Evolutionary conservation across 2,113 vertebrate genomes (phyloP), one percentile per base, ranked within the genome.

Genomic region (Mandrillus leucophaeus): DNA sequence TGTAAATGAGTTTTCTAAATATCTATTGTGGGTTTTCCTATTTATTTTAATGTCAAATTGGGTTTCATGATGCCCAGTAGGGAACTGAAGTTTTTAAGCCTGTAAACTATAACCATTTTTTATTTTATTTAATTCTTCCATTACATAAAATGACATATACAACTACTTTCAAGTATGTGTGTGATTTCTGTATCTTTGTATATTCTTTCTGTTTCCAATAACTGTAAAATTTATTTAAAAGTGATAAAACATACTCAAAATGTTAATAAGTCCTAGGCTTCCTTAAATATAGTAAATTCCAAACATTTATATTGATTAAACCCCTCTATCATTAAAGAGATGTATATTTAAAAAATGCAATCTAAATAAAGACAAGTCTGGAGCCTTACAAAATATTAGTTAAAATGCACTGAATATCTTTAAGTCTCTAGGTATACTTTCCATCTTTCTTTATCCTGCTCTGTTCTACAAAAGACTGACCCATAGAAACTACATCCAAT

Each of bases 1-100:
- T 61, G 45, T 88, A 73, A 45, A 45, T 45, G 45, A 61, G 96
- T 97, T 97, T 86, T 93, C 16, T 91, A 92, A 97, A 76, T 68
- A 92, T 20, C 6, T 91, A n/a, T 72, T 40, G 50, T 94, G 40
- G 27, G 95, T 40, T 96, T 98, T 78, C 5, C 8, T 96, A 97
- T 94, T 8, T 25, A 55, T 97, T 86, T 95, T 70, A 80, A 52
- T 89, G 10, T 79, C 73, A 73, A 92, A 43, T 91, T 80, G 30
- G 57, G 40, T 43, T 95, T 23, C 20, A 72, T 45, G 11, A 45
- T 93, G 76, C 70, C 11, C 18, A 75, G n/a, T 70, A 92, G 73
- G 10, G 27, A 43, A 91, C 16, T 94, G 59, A 84, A 81, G 61
- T 80, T 95, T 96, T 52, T 89, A 81, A 94, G 35, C 43, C 82